A percentile compares a stretch with the other conserved stretches of the same genome.
These are phyloP conservation scores for Autographa gamma DNA, from an alignment of 2,888 invertebrate species.

Conservation along the genomic window DNA sequence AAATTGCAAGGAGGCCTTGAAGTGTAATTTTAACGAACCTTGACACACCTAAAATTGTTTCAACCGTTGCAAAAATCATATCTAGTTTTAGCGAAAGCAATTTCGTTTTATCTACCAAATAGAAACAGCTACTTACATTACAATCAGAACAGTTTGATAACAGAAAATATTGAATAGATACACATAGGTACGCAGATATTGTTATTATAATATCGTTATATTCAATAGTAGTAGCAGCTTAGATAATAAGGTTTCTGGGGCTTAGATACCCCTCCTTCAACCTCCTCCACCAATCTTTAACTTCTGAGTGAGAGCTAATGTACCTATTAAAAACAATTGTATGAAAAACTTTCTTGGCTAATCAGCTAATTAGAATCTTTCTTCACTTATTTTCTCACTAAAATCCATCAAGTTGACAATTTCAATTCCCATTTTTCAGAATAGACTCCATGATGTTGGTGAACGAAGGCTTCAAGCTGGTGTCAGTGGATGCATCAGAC, in stretches of 20 bases:
- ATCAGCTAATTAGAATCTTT: background rate
- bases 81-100: background rate
- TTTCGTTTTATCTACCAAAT: background rate
- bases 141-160: background rate
- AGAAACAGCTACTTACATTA: background rate
- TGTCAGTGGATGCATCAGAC: slow-evolving; percentile 96
- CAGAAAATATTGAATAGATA: background rate
- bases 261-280: too few relatives aligned
- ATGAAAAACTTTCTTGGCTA: background rate
- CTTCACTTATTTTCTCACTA: too few relatives aligned
- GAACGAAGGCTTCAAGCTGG: slow-evolving; percentile 95
- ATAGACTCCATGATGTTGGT: slow-evolving; percentile 96
- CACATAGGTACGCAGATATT: background rate
- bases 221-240: too few relatives aligned
- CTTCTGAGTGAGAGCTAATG: too few relatives aligned
- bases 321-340: too few relatives aligned
- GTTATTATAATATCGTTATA: too few relatives aligned
- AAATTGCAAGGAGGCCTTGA: too few relatives aligned
- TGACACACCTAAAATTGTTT: background rate
- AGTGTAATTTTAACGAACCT: too few relatives aligned
- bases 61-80: background rate
- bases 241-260: too few relatives aligned
- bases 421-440: slow-evolving; percentile 77
- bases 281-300: too few relatives aligned
- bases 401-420: background rate